Percentiles rank a stretch among this genome's conserved stretches.
Evolutionary conservation across 2,797 vertebrate species (phyloP).

Genomic region (Rhinella marina): DNA sequence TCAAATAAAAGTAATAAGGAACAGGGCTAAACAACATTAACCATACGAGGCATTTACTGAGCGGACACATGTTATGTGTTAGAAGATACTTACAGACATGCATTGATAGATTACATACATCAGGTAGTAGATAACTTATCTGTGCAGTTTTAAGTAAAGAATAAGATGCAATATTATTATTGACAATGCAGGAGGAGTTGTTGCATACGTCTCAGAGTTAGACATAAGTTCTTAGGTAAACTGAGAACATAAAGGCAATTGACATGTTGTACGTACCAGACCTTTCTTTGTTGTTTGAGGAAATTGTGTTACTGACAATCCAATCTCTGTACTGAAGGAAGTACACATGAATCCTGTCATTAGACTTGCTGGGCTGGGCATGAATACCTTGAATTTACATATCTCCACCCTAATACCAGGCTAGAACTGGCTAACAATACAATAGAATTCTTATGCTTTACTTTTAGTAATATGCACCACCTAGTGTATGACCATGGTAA

Average conservation of each 20-base stretch:
- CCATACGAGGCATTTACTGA: background rate
- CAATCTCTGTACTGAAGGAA: conserved; percentile 33
- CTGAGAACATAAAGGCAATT: background rate
- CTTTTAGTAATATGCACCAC: conserved; percentile 3
- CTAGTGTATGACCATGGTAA: conserved; percentile 12
- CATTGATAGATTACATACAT: background rate
- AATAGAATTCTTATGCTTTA: background rate
- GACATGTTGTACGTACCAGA: conserved; percentile 5
- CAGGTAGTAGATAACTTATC: background rate
- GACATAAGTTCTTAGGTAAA: too few species aligned
- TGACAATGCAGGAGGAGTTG: background rate
- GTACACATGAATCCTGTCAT: conserved; percentile 31
- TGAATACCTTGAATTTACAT: background rate
- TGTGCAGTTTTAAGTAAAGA: background rate
- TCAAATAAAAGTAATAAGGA: background rate
- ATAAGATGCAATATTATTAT: background rate
- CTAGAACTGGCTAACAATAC: background rate
- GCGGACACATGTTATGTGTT: background rate
- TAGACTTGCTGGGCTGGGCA: conserved; percentile 29
- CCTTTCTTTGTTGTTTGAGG: background rate
- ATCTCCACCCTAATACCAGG: conserved; percentile 13
- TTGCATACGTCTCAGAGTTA: background rate
- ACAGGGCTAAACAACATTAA: background rate
- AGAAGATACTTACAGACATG: background rate
- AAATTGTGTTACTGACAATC: conserved; percentile 13